Evolutionary conservation across 2,888 invertebrate species (phyloP), one percentile per base, ranked within the genome.

Genomic region (Lepidonotus clava): DNA sequence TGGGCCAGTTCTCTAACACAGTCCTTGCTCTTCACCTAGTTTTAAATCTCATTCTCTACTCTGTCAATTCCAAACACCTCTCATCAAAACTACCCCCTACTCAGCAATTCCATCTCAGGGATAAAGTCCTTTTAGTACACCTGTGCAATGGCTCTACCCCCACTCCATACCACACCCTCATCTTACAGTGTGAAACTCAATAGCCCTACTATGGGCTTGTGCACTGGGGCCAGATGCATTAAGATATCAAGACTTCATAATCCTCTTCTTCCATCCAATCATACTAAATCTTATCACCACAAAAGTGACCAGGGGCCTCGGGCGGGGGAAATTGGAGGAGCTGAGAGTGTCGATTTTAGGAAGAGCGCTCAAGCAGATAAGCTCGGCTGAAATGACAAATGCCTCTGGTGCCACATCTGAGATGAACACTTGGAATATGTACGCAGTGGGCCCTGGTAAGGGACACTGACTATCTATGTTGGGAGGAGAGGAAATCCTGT

Each of bases 201-300:
- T 28, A 32, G 61, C 28, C 24, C 2, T 24, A 18, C 61, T 61
- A 28, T 61, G 32, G 61, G 6, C 18, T 18, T 46, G 28, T 32
- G 32, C 28, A 32, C 28, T 28, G 24, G 28, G 24, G 61, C 61
- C 61, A 61, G 61, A 61, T 61, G 61, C 61, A 61, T 24, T 61
- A 61, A 61, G 5, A 61, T 61, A 61, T 61, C 61, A 61, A 32
- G 14, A 32, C 28, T 61, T 24, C 61, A 61, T 61, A 61, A 61
- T 24, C 61, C 61, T 32, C 61, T 61, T 61, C 61, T 61, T 61
- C 61, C 5, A 61, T 61, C 61, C 61, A 61, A 61, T 61, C 61
- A 61, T 61, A 61, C 61, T 61, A 61, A 61, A 61, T 61, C 61
- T 61, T 61, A 61, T 61, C 61, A 61, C 28, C 61, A 61, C 61